These are phyloP conservation scores for Columbina picui DNA, from an alignment of 2,113 vertebrate genomes.

Conservation along the genomic window DNA sequence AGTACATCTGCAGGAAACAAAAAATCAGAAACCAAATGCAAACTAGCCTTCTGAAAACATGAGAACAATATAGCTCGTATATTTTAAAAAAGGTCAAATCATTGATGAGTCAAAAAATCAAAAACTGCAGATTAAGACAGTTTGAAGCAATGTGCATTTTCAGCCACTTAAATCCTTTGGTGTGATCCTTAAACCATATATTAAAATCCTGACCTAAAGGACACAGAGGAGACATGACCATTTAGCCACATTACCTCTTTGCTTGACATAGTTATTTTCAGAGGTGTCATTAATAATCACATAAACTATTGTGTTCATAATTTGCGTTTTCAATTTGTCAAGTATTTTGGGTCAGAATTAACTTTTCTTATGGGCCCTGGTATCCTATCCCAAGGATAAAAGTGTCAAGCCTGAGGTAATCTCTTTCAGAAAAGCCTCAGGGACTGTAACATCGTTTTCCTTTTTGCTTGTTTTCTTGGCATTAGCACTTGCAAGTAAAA, in stretches of 20 bases:
- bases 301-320: not conserved
- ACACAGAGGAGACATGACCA: not conserved
- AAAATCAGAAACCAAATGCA: not conserved
- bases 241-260: not conserved
- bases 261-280: not conserved
- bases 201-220: not conserved
- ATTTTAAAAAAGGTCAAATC: not conserved
- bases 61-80: not conserved
- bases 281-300: not conserved
- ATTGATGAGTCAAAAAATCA: not conserved
- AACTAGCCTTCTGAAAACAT: not conserved
- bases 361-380: not conserved
- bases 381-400: not conserved
- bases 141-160: not conserved
- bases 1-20: not conserved
- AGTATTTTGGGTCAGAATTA: not conserved
- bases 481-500: constrained; percentile 39
- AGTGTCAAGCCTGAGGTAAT: constrained; percentile 2
- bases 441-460: not conserved
- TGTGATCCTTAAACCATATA: not conserved
- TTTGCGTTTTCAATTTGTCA: not conserved
- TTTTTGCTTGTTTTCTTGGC: not conserved
- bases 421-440: constrained; percentile 15
- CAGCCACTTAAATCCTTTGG: not conserved
- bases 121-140: not conserved